Base-by-base conservation (phyloP, 1,140 invertebrate genomes). In the Oncopeltus fasciatus region DNA sequence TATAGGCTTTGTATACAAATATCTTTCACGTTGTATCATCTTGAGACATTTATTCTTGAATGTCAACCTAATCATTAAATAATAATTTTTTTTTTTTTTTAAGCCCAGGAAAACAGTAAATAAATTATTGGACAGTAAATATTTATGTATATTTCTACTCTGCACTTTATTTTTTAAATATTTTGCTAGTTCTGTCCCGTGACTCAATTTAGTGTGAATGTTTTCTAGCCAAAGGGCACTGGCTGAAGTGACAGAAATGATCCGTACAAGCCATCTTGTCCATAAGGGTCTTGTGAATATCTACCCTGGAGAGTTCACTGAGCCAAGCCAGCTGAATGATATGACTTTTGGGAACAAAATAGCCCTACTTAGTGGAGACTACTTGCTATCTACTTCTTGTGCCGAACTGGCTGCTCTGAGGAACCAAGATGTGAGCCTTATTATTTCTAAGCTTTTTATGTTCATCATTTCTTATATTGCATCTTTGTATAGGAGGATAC, bases 191-290 rank as follows among this genome's bases (percentile, higher is more conserved):
- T n/a, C n/a, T n/a, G n/a, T n/a, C n/a, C n/a, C n/a, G n/a, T n/a
- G 31, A 38, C 5, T 38, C 31, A 38, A 38, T 38, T 38, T 8
- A 38, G 31, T 38, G 31, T 8, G 5, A n/a, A 38, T 38, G 5
- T 64, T 51, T 72, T 73, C 56, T 68, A 87, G 87, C 68, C 94
- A 98, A 76, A 80, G 89, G 63, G 86, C 87, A 20, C 75, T 98
- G 58, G 93, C 94, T 0, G 91, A 97, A 77, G 88, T 98, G 5
- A 91, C 91, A 0, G 95, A 98, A 78, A 98, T 99, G 93, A 97
- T 98, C 64, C 83, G 95, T 51, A 96, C 92, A 12, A 92, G 92
- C 60, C 90, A 95, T 74, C 76, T 98, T 49, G 88, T 98, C 12
- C 95, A 99, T 73, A 94, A 94, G 76, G 80, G 83, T 21, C 80